A percentile compares a stretch with the other conserved stretches of the same genome.
Conservation (phyloP, 2,888 invertebrate species). For the Fragum sueziense region DNA sequence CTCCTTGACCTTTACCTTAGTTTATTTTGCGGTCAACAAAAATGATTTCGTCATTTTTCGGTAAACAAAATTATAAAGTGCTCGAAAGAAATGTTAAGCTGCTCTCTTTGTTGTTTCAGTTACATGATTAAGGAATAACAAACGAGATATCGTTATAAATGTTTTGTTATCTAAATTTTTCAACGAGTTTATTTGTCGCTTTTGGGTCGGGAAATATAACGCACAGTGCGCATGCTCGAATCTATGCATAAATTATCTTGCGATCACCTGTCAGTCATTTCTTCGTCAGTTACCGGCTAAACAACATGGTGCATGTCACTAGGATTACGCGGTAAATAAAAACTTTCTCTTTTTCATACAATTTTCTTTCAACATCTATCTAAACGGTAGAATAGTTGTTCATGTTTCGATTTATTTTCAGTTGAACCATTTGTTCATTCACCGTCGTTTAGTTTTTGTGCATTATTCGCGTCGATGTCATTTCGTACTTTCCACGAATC, state of each 20-base stretch:
- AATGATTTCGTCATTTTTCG: constrained; percentile 2
- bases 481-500: not conserved
- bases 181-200: not conserved
- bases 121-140: not conserved
- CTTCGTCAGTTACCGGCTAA: constrained; percentile 11
- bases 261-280: constrained; percentile 4
- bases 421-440: not conserved
- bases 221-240: constrained; percentile 9
- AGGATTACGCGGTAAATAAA: constrained; percentile 8
- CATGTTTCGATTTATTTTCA: not conserved
- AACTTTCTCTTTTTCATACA: not conserved
- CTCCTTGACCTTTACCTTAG: constrained; percentile 37
- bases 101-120: not conserved
- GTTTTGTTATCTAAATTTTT: not conserved
- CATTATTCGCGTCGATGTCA: not conserved
- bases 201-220: not conserved
- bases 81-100: not conserved
- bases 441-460: no score
- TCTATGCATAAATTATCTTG: not conserved
- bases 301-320: constrained; percentile 3
- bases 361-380: not conserved
- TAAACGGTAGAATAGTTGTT: not conserved
- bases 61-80: not conserved
- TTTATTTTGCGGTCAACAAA: not conserved
- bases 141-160: not conserved